A percentile compares a stretch with the other conserved stretches of the same genome.
Conservation (phyloP, 2,113 vertebrate genomes). For the Clinocottus analis region DNA sequence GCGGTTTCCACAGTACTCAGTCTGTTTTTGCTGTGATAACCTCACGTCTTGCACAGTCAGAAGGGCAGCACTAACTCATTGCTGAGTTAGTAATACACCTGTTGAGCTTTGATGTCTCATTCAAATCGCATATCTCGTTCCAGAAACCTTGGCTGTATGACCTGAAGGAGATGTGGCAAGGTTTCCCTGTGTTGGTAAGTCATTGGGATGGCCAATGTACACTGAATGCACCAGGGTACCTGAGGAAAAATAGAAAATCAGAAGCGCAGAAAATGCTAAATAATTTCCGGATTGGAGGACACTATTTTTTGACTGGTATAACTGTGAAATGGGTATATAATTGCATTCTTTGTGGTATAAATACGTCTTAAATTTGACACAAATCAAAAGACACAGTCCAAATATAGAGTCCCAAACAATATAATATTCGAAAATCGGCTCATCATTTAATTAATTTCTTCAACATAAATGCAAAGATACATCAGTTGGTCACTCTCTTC, state of each 20-base stretch:
- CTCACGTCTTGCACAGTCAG: conserved; percentile 17
- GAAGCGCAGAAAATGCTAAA: not conserved
- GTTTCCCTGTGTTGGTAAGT: conserved; percentile 93
- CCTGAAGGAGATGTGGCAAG: conserved; percentile 91
- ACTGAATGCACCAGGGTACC: not conserved
- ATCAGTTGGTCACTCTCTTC: not conserved
- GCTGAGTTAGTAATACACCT: conserved; percentile 58
- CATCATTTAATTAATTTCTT: not conserved
- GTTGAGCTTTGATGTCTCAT: conserved; percentile 45
- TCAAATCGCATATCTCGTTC: conserved; percentile 39
- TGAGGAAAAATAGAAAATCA: not conserved
- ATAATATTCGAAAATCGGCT: no score
- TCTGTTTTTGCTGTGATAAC: conserved; percentile 16
- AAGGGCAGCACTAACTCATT: conserved; percentile 33
- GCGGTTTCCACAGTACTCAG: conserved; percentile 12
- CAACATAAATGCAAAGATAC: not conserved
- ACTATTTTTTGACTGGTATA: not conserved
- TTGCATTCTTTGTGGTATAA: not conserved
- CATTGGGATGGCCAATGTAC: conserved; percentile 5
- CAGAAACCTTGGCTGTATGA: conserved; percentile 98
- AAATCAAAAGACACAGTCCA: not conserved
- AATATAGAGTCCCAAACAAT: not conserved
- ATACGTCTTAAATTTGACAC: not conserved
- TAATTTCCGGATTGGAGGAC: not conserved
- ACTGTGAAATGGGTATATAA: no score